Percentiles rank a stretch among this genome's conserved stretches.
Evolutionary conservation across 2,888 invertebrate species (phyloP).

Genomic region (Digitonthophagus gazella): DNA sequence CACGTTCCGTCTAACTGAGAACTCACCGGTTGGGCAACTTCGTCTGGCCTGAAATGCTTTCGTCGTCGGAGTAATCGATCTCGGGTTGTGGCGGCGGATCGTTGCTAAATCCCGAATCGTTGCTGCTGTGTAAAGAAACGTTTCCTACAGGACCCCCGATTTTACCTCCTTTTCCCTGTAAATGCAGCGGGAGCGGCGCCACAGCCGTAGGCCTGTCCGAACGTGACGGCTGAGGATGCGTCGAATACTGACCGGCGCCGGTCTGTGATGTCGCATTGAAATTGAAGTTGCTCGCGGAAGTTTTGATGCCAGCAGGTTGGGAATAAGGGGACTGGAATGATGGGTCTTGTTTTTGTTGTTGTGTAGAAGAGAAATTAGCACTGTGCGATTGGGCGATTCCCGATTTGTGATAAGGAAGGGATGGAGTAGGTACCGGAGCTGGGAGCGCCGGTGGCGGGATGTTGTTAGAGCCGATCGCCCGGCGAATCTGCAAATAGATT

Average conservation of each 20-base stretch:
- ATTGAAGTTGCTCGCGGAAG: conserved; percentile 57
- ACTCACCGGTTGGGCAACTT: conserved; percentile 57
- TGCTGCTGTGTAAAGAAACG: conserved; percentile 83
- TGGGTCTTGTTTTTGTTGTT: conserved; percentile 37
- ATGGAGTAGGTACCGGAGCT: conserved; percentile 66
- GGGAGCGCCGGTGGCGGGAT: conserved; percentile 73
- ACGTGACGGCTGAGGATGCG: conserved; percentile 48
- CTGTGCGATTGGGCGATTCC: conserved; percentile 63
- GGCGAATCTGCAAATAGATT: conserved; percentile 51
- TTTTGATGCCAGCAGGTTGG: conserved; percentile 57
- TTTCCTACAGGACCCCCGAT: conserved; percentile 61
- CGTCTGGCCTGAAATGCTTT: conserved; percentile 64
- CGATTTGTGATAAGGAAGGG: conserved; percentile 51
- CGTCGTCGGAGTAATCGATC: conserved; percentile 88
- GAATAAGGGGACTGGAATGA: conserved; percentile 44
- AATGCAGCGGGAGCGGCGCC: conserved; percentile 47
- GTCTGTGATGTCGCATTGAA: conserved; percentile 49
- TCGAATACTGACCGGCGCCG: conserved; percentile 43
- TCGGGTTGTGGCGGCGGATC: conserved; percentile 85
- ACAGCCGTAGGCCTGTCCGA: conserved; percentile 48
- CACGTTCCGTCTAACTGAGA: conserved; percentile 27
- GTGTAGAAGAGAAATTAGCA: conserved; percentile 51
- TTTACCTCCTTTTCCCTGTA: conserved; percentile 41
- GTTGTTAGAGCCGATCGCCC: conserved; percentile 57
- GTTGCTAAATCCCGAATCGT: conserved; percentile 89